Percentiles rank a stretch among this genome's conserved stretches.
phyloP scores from a whole-genome alignment of 2,888 invertebrate species.

The Craniophora ligustri region DNA sequence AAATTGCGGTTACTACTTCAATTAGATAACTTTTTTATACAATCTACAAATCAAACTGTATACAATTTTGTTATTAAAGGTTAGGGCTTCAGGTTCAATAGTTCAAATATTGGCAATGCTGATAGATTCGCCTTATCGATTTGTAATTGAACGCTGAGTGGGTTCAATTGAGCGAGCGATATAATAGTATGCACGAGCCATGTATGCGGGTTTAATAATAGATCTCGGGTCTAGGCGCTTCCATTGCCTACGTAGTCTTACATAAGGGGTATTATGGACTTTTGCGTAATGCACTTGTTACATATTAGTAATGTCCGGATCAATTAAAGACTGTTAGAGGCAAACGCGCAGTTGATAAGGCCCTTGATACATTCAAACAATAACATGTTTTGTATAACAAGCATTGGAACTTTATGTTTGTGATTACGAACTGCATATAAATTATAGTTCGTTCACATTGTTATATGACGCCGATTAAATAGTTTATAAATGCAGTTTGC shows the following conservation, averaged over 20 bases:
- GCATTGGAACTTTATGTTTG: background rate
- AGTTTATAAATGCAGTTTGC: conserved; percentile 12
- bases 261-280: conserved; percentile 9
- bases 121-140: conserved; percentile 44
- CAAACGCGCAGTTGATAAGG: conserved; percentile 20
- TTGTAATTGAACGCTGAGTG: conserved; percentile 47
- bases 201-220: conserved; percentile 1
- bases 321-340: conserved; percentile 16
- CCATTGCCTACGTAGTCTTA: conserved; percentile 18
- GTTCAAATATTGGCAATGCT: conserved; percentile 23
- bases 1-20: too few relatives aligned
- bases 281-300: conserved; percentile 15
- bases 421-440: conserved; percentile 2
- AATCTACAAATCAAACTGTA: background rate
- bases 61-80: background rate
- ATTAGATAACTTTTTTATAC: background rate
- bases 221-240: conserved; percentile 6
- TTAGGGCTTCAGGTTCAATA: conserved; percentile 14
- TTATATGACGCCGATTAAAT: conserved; percentile 27
- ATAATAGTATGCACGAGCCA: conserved; percentile 16
- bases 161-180: conserved; percentile 42
- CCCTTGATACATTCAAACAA: background rate
- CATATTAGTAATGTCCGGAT: conserved; percentile 16
- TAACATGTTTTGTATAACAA: conserved; percentile 27
- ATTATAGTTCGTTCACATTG: conserved; percentile 30